Evolutionary conservation across 2,888 invertebrate species (phyloP).

Genomic region (Ophion ventricosus): DNA sequence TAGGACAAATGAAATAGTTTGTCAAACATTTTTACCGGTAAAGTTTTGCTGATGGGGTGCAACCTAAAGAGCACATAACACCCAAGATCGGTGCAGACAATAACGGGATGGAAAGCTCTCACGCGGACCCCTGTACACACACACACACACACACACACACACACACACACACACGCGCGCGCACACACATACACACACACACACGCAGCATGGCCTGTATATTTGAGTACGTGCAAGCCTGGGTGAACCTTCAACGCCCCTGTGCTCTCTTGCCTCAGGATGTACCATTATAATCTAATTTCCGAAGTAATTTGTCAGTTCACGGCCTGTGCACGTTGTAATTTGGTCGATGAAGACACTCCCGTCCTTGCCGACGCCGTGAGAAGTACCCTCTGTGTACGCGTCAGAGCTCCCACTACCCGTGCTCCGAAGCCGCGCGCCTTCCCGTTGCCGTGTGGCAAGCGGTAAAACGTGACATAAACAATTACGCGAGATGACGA

Average conservation of each 20-base stretch:
- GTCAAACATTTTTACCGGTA: slow-evolving; percentile 45
- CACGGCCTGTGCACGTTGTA: slow-evolving; percentile 59
- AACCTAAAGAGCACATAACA: slow-evolving; percentile 35
- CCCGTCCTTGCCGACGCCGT: slow-evolving; percentile 23
- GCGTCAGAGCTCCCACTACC: background rate
- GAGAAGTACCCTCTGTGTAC: slow-evolving; percentile 12
- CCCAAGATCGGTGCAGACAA: slow-evolving; percentile 5
- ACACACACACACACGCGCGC: background rate
- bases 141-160: background rate
- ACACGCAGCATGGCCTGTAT: background rate
- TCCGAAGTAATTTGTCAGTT: slow-evolving; percentile 69
- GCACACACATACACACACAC: background rate
- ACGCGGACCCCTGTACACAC: background rate
- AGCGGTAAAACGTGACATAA: slow-evolving; percentile 54
- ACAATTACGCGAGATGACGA: slow-evolving; percentile 58
- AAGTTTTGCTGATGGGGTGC: slow-evolving; percentile 50
- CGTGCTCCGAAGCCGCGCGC: too few relatives aligned
- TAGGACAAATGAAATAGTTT: slow-evolving; percentile 53
- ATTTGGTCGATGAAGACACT: slow-evolving; percentile 61
- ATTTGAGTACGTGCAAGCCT: slow-evolving; percentile 17
- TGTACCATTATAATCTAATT: slow-evolving; percentile 67
- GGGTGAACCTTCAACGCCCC: slow-evolving; percentile 50
- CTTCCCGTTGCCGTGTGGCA: background rate
- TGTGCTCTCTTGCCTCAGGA: slow-evolving; percentile 40
- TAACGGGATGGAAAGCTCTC: slow-evolving; percentile 9